phyloP scores from a whole-genome alignment of 2,888 invertebrate species.

The Thera britannica region DNA sequence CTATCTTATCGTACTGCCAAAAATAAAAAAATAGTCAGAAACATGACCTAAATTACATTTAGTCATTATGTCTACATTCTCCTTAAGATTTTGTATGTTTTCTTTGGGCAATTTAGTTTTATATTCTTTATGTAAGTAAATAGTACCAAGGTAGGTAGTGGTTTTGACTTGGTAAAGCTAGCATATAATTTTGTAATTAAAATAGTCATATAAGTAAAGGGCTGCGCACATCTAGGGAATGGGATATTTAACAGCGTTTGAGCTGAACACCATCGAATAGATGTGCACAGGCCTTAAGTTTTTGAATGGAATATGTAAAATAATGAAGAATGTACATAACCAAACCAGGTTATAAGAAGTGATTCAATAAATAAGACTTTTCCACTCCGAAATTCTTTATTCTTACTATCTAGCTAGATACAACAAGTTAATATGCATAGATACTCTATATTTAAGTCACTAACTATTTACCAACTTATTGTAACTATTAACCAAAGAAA shows the following conservation, averaged over 20 bases:
- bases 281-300: too few species aligned
- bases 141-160: not conserved
- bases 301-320: not conserved
- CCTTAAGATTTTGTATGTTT: too few species aligned
- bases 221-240: too few species aligned
- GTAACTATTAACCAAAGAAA: not conserved
- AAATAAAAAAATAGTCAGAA: too few species aligned
- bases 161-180: not conserved
- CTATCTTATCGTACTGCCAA: too few species aligned
- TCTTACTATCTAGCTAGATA: not conserved
- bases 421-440: not conserved
- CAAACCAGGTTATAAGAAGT: not conserved
- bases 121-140: too few species aligned
- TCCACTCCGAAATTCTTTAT: slow-evolving; percentile 26
- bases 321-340: not conserved
- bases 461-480: slow-evolving; percentile 1
- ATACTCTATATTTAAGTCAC: not conserved
- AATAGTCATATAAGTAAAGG: not conserved
- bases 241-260: too few species aligned
- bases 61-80: too few species aligned
- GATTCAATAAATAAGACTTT: slow-evolving; percentile 36
- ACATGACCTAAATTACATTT: too few species aligned
- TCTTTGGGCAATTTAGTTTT: too few species aligned
- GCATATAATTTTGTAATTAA: not conserved
- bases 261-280: too few species aligned